Conservation (phyloP, 2,888 invertebrate species). For the Trichopoda pennipes region DNA sequence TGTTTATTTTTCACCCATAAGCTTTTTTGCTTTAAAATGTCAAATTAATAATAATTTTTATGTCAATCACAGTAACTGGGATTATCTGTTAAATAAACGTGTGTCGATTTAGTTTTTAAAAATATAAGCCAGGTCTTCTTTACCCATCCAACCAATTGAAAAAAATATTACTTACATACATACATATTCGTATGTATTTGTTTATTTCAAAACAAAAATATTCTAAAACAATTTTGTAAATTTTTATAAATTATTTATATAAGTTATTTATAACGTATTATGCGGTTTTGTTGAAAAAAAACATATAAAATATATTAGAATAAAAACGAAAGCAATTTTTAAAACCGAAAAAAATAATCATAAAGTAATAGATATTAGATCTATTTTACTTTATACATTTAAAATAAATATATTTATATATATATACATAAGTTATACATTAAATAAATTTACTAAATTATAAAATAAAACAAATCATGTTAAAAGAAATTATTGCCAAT, state of each 20-base stretch:
- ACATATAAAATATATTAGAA: constrained; percentile 21
- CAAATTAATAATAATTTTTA: too few relatives aligned
- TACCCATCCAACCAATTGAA: constrained; percentile 56
- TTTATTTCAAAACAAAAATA: constrained; percentile 41
- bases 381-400: constrained; percentile 52
- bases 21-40: too few relatives aligned
- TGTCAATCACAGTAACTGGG: too few relatives aligned
- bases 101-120: background rate
- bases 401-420: constrained; percentile 31
- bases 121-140: constrained; percentile 59
- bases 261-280: constrained; percentile 40
- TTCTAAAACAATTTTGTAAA: constrained; percentile 41
- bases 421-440: constrained; percentile 43
- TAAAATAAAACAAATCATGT: constrained; percentile 54
- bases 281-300: constrained; percentile 36
- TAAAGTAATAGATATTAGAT: constrained; percentile 54
- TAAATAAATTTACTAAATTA: constrained; percentile 59
- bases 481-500: constrained; percentile 64
- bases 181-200: constrained; percentile 5
- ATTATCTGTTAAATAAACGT: too few relatives aligned
- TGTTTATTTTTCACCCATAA: too few relatives aligned
- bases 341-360: constrained; percentile 41
- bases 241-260: constrained; percentile 28
- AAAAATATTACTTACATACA: background rate
- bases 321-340: constrained; percentile 63